Evolutionary conservation across 2,888 invertebrate genomes (phyloP).

Genomic region (Eilema sororculum): DNA sequence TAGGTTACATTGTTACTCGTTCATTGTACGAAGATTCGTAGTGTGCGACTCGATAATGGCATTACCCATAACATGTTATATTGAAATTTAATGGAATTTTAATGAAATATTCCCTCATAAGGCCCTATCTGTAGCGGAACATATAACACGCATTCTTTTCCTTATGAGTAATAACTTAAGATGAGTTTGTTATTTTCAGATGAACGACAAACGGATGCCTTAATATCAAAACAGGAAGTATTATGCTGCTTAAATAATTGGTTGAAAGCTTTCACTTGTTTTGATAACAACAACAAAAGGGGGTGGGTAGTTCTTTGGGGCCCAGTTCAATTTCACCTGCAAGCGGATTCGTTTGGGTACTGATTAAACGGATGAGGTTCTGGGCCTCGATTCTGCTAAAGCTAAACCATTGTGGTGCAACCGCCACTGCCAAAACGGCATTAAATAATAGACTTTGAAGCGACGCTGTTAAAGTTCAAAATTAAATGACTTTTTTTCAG

Average conservation of each 20-base stretch:
- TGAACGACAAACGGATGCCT: constrained; percentile 6
- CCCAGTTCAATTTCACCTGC: too few relatives aligned
- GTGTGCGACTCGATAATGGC: constrained; percentile 13
- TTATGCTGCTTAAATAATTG: constrained; percentile 15
- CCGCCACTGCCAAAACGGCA: too few relatives aligned
- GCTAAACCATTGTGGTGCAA: too few relatives aligned
- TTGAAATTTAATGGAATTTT: constrained; percentile 27
- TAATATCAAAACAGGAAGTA: constrained; percentile 1
- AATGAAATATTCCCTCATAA: constrained; percentile 24
- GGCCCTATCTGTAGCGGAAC: constrained; percentile 1
- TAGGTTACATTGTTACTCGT: background rate
- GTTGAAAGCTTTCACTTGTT: constrained; percentile 22
- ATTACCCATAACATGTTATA: constrained; percentile 5
- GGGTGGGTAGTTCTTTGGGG: too few relatives aligned
- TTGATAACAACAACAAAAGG: constrained; percentile 5
- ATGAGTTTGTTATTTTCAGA: constrained; percentile 8
- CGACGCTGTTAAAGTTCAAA: too few relatives aligned
- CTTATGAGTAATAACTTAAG: background rate
- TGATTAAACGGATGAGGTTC: too few relatives aligned
- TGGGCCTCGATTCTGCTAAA: too few relatives aligned
- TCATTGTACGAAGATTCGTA: background rate
- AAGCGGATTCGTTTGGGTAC: too few relatives aligned
- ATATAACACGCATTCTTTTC: background rate
- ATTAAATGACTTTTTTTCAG: too few relatives aligned
- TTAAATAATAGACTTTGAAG: too few relatives aligned